A percentile compares a stretch with the other conserved stretches of the same genome.
Conservation (phyloP, 1,140 invertebrate genomes). For the Pachypeltis micranthus region DNA sequence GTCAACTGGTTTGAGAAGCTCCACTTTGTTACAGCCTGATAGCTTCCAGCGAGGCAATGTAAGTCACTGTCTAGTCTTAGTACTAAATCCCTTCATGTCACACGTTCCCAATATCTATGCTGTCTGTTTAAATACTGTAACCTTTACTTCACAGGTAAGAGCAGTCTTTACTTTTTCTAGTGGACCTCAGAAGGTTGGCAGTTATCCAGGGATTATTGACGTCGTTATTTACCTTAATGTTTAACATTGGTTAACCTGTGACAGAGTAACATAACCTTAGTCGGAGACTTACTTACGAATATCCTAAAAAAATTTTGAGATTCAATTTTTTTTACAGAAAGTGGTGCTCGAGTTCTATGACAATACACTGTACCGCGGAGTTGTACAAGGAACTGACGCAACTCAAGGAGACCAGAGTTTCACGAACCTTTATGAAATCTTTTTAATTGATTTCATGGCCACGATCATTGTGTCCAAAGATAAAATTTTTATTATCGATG, state of each 20-base stretch:
- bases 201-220: no score
- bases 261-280: not conserved
- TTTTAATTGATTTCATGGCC: not conserved
- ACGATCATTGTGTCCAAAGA: not conserved
- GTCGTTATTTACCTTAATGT: no score
- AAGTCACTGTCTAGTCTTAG: not conserved
- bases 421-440: not conserved
- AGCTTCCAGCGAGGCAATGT: not conserved
- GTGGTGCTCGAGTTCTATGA: not conserved
- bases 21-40: not conserved
- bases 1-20: not conserved
- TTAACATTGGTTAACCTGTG: not conserved
- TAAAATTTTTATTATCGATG: no score
- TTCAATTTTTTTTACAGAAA: not conserved
- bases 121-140: not conserved
- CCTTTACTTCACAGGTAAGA: no score
- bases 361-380: not conserved
- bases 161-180: no score
- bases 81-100: no score
- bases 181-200: no score
- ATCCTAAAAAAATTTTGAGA: not conserved
- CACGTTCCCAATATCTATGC: not conserved
- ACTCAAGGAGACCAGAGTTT: not conserved
- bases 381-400: not conserved
- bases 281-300: not conserved